phyloP scores from a whole-genome alignment of 2,888 invertebrate species.

The Luffia ferchaultella region DNA sequence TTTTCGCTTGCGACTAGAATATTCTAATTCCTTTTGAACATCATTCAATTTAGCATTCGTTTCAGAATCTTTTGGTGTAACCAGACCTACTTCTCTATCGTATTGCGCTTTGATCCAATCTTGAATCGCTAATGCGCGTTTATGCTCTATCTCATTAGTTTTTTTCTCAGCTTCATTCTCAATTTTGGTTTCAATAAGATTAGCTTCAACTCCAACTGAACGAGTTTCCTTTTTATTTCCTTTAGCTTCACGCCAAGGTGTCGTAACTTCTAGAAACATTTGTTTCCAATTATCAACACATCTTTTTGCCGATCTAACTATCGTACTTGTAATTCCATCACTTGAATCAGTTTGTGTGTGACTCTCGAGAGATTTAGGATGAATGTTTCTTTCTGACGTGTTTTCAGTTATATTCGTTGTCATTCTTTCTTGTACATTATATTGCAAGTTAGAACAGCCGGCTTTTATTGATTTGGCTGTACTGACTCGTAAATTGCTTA shows the following conservation, averaged over 20 bases:
- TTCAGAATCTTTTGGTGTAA: not conserved
- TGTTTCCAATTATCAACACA: no score
- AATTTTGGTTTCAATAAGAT: not conserved
- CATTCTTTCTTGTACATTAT: not conserved
- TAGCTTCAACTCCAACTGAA: not conserved
- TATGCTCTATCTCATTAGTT: no score
- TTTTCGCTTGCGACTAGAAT: not conserved
- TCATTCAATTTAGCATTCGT: not conserved
- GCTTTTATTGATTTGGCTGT: no score
- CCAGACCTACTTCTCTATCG: not conserved
- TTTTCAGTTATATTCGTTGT: not conserved
- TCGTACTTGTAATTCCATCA: not conserved
- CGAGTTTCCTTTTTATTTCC: not conserved
- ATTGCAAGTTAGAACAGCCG: no score
- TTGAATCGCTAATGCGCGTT: no score
- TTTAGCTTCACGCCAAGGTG: no score
- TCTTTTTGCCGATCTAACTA: no score
- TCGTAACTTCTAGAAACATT: no score
- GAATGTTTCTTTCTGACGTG: not conserved
- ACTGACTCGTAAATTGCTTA: no score
- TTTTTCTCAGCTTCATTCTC: no score
- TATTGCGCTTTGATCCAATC: not conserved
- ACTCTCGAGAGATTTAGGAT: no score
- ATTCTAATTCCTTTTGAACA: not conserved
- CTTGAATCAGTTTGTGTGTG: no score